Conservation (phyloP, 2,113 vertebrate genomes). For the Falcunculus frontatus region DNA sequence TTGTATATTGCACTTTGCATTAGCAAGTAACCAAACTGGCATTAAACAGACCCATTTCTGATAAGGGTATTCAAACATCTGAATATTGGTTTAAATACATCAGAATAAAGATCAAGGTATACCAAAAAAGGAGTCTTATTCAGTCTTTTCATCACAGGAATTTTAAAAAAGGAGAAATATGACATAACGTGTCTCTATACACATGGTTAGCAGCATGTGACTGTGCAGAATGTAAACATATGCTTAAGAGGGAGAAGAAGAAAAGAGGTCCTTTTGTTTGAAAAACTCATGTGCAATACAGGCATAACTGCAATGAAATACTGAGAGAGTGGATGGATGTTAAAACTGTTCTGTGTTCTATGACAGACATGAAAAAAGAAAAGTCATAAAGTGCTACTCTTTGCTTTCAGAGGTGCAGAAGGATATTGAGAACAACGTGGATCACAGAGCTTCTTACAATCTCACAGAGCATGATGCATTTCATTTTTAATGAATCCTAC, state of each 20-base stretch:
- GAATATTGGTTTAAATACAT: neutral
- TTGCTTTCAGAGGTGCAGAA: neutral
- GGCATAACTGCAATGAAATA: neutral
- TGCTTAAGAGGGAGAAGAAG: neutral
- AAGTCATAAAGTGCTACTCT: neutral
- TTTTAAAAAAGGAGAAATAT: neutral
- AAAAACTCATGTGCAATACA: neutral
- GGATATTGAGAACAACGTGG: neutral
- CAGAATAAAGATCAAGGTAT: slow-evolving; percentile 20
- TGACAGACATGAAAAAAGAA: neutral
- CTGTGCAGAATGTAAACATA: neutral
- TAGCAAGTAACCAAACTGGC: slow-evolving; percentile 56
- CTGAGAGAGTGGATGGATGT: neutral
- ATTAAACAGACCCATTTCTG: slow-evolving; percentile 39
- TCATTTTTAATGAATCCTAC: neutral
- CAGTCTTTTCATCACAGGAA: neutral
- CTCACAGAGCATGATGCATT: neutral
- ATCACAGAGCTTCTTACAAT: neutral
- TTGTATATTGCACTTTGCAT: slow-evolving; percentile 50
- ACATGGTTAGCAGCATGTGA: neutral
- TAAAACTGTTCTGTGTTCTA: neutral
- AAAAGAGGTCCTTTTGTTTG: neutral
- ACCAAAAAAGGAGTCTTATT: neutral
- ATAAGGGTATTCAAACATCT: neutral
- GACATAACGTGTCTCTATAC: neutral